Conservation (phyloP, 2,888 invertebrate genomes). For the Plebejus anna region DNA sequence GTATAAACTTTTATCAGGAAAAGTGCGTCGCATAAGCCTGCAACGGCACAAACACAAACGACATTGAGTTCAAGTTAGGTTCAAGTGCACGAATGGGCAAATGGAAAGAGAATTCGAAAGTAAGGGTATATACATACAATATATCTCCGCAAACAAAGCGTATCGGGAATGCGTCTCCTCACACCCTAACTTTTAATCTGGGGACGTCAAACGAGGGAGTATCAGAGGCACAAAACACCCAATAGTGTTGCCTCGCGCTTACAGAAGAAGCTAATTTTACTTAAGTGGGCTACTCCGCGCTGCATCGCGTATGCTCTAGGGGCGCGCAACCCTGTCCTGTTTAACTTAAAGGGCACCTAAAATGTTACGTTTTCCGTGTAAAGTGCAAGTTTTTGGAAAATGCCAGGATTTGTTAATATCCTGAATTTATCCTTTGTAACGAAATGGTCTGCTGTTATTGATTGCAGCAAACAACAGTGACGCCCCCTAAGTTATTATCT, state of each 20-base stretch:
- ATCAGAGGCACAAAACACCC: constrained; percentile 72
- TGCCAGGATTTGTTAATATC: neutral
- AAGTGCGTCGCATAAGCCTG: constrained; percentile 27
- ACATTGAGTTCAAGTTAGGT: constrained; percentile 39
- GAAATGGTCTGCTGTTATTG: too few species aligned
- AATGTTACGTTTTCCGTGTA: constrained; percentile 44
- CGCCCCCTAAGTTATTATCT: too few species aligned
- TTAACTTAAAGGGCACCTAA: constrained; percentile 57
- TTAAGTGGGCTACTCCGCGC: constrained; percentile 74
- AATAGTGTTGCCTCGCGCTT: constrained; percentile 74
- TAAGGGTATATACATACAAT: constrained; percentile 39
- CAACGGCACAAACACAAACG: constrained; percentile 25
- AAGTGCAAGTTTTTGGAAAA: neutral
- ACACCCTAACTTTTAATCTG: constrained; percentile 62
- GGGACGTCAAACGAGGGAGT: constrained; percentile 62
- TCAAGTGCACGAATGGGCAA: constrained; percentile 40
- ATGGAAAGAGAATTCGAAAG: constrained; percentile 42
- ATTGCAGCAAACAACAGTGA: too few species aligned
- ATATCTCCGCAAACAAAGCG: constrained; percentile 46
- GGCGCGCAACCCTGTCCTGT: constrained; percentile 51
- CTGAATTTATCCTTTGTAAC: neutral
- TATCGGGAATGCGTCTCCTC: constrained; percentile 52
- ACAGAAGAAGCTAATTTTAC: constrained; percentile 78
- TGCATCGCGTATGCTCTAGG: constrained; percentile 52
- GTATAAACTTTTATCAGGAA: constrained; percentile 9